Evolutionary conservation across 2,888 invertebrate species (phyloP).

Genomic region (Pogonocherus hispidulus): DNA sequence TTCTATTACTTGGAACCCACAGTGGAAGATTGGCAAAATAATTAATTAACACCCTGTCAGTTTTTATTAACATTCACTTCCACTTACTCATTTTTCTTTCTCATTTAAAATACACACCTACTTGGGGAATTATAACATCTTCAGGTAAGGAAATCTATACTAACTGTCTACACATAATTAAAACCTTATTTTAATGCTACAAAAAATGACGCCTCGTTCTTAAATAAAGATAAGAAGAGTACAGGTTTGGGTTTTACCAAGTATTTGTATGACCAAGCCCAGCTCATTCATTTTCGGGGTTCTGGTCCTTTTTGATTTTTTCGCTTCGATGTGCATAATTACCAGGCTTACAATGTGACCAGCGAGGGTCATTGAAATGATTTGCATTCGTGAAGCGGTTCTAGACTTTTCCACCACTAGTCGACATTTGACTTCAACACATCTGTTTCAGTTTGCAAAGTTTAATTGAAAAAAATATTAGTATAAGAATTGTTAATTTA

Average conservation of each 20-base stretch:
- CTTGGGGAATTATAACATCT: too few species aligned
- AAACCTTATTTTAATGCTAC: conserved; percentile 3
- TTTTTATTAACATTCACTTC: too few species aligned
- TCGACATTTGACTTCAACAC: not conserved
- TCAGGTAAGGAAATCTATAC: too few species aligned
- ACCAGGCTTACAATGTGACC: conserved; percentile 3
- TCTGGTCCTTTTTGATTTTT: conserved; percentile 9
- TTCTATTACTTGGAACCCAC: too few species aligned
- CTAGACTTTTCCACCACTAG: not conserved
- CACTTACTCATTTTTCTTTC: too few species aligned
- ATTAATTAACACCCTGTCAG: too few species aligned
- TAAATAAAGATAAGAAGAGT: conserved; percentile 11
- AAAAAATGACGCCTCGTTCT: not conserved
- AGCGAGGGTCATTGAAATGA: conserved; percentile 12
- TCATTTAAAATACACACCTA: too few species aligned
- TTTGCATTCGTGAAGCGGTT: not conserved
- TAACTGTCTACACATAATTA: conserved; percentile 11
- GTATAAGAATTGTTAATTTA: too few species aligned
- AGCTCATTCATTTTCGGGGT: conserved; percentile 17
- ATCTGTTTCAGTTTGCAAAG: not conserved
- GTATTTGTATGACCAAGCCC: too few species aligned
- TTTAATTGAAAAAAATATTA: not conserved
- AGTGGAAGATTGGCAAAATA: too few species aligned
- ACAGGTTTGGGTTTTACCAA: not conserved
- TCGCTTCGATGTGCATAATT: conserved; percentile 18